Evolutionary conservation across 1,140 invertebrate species (phyloP), one percentile per base, ranked within the genome.

Genomic region (Nylanderia fulva): DNA sequence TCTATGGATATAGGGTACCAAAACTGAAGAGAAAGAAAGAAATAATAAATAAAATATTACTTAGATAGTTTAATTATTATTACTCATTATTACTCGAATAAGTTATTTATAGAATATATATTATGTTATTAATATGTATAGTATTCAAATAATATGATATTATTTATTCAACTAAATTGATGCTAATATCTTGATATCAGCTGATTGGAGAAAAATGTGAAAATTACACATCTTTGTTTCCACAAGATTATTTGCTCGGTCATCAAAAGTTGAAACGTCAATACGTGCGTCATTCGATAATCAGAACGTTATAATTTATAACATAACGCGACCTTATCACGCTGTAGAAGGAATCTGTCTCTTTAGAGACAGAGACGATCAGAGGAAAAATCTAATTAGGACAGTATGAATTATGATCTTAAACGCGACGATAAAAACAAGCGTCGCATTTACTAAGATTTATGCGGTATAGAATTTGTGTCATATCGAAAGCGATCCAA

Each of bases 311-410:
- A 39, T 79, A 79, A 79, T 79, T 79, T 79, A 48, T 48, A 48
- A 48, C 15, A 77, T 21, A 66, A 68, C 11, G 42, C 21, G 61
- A 68, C 42, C 54, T 79, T 79, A 79, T 68, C 42, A 52, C 61
- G 29, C n/a, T 27, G 42, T 2, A 27, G 29, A 48, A 42, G 21
- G 45, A 52, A 68, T 79, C 75, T 52, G 75, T 79, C 42, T 79
- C 42, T 79, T 66, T 24, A 63, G n/a, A 45, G 13, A 68, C 29
- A 63, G n/a, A 45, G 13, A 68, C 29, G 42, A 9, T 54, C 29
- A 42, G 29, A 33, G 63, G 29, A 52, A 66, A 66, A 66, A n/a
- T 79, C 61, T 79, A 79, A 79, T 79, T 79, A 79, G 63, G 42
- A 66, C 45, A 39, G 9, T 36, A n/a, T 79, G 39, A 79, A 15